Evolutionary conservation across 2,888 invertebrate species (phyloP).

Genomic region (Aphidoletes aphidimyza): DNA sequence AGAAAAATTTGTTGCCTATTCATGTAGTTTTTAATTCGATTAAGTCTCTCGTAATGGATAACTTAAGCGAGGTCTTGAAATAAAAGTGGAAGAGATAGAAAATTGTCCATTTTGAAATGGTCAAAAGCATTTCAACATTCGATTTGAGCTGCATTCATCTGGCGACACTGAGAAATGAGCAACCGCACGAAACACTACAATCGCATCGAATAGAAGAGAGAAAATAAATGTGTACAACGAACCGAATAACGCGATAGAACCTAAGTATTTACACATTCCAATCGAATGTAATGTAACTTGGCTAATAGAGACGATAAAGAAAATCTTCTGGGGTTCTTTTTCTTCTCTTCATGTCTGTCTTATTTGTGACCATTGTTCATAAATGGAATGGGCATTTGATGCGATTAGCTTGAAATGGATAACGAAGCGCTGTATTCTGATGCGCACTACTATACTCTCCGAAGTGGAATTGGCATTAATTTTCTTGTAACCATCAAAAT

Average conservation of each 20-base stretch:
- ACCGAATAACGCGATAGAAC: conserved; percentile 35
- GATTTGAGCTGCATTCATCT: conserved; percentile 11
- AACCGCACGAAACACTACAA: neutral
- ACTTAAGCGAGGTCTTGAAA: neutral
- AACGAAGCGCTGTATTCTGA: neutral
- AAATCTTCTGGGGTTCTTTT: neutral
- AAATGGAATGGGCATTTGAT: conserved; percentile 43
- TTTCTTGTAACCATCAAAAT: conserved; percentile 1
- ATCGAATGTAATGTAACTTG: conserved; percentile 43
- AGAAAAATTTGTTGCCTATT: conserved; percentile 25
- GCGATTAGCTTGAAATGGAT: conserved; percentile 39
- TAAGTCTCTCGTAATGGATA: conserved; percentile 20
- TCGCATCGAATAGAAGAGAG: neutral
- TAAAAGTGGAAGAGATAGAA: neutral
- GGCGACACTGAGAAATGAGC: conserved; percentile 49
- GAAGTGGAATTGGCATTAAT: conserved; percentile 33
- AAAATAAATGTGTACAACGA: conserved; percentile 37
- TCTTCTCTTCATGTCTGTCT: neutral
- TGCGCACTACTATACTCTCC: neutral
- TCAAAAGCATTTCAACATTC: conserved; percentile 38
- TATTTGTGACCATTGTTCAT: conserved; percentile 11
- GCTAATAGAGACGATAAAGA: conserved; percentile 54
- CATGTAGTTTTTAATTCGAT: conserved; percentile 22
- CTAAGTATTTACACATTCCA: conserved; percentile 52
- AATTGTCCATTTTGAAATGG: neutral